Base-by-base conservation (phyloP, 2,113 vertebrate genomes). In the Silurus meridionalis region DNA sequence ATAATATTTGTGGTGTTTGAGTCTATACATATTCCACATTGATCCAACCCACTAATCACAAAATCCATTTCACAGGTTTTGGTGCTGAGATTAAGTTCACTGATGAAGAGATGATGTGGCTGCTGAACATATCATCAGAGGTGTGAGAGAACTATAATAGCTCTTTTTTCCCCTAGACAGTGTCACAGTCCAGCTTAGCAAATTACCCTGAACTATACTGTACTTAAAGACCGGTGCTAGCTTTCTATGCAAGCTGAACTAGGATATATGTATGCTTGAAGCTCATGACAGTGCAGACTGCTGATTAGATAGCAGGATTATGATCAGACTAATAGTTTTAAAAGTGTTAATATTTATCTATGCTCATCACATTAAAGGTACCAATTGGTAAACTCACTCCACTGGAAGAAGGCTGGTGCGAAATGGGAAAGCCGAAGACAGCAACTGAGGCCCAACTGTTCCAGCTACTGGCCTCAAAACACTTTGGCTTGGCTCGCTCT, bases 71-170 rank as follows among this genome's bases (percentile, higher is more conserved):
- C 48, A 82, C 77, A 74, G 75, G 48, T 86, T 84, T 71, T 61
- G 74, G 28, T 84, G 67, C 48, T 69, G 64, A 53, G 52, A 89
- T 89, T 72, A 83, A 85, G 63, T 89, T 89, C 53, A 79, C 86
- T 46, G 64, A 80, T n/a, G 88, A 89, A 23, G 88, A 87, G 83
- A 55, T 64, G 86, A 19, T 52, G 13, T 87, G 88, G 88, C 77
- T 89, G 37, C 21, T 52, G 81, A 66, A 19, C 50, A 67, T 87
- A 15, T 77, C 79, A 8, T 10, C 83, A 25, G 80, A 87, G 83
- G 88, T 48, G 11, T 50, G 8, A 75, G 19, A 78, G 53, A 77
- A 25, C 74, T 25, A 13, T 55, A 25, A 55, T 14, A 78, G 23
- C 21, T 23, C 52, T n/a, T 80, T n/a, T 80, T 5, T 53, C 0